Base-by-base conservation (phyloP, 35 echinoderm and acorn worm species). In the Anneissia japonica region DNA sequence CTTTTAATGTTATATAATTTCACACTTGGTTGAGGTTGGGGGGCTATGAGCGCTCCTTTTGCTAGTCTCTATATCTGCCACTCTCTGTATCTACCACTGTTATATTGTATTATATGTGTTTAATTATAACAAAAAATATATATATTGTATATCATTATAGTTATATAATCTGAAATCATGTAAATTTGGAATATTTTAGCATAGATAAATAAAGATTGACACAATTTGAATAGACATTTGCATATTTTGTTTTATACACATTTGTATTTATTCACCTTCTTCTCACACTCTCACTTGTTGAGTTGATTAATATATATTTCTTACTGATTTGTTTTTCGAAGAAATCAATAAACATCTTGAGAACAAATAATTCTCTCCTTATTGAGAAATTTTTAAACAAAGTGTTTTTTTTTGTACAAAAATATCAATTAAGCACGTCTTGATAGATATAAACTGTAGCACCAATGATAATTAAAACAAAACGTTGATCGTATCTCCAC, bases 291-390 rank as follows among this genome's bases (percentile, higher is more conserved):
- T 64, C 51, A 64, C 51, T 64, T 64, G 51, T 64, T 64, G 51
- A 64, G 51, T 64, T 64, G 51, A 64, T 16, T 64, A 64, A 64
- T 64, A 64, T 64, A 64, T 64, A 64, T 43, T 43, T 43, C 40
- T 6, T 14, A 64, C 19, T 64, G 1, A 64, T 64, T 64, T 64
- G 51, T 64, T 64, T 64, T 64, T 23, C 51, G 16, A 64, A 12
- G 51, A 64, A 64, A 64, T 64, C 51, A 64, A 64, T 64, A 64
- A n/a, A n/a, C n/a, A n/a, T n/a, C n/a, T n/a, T n/a, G n/a, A n/a
- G n/a, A n/a, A n/a, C n/a, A n/a, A n/a, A 64, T 64, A 64, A 26
- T 23, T 2, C 1, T 64, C 21, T 64, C 19, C 7, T 26, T 16
- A n/a, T 16, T 64, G 51, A 64, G 51, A 64, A 64, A 26, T 64